phyloP scores from a whole-genome alignment of 2,888 invertebrate genomes.

The Polydesmus complanatus region DNA sequence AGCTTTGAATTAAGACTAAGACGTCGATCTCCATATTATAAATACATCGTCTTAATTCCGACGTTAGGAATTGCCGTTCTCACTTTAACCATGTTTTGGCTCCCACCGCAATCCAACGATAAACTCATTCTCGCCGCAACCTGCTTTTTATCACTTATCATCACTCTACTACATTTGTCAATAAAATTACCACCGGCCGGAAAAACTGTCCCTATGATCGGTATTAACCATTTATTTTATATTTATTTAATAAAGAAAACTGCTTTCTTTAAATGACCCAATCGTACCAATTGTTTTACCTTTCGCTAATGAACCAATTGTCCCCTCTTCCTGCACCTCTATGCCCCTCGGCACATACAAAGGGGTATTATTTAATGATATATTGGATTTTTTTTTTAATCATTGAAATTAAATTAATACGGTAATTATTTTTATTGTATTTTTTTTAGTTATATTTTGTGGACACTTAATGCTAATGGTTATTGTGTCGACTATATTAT shows the following conservation, averaged over 20 bases:
- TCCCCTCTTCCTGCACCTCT: too few species aligned
- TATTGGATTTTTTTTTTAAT: too few species aligned
- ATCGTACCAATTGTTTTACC: too few species aligned
- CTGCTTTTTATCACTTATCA: conserved; percentile 2
- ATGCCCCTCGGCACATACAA: too few species aligned
- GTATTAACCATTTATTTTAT: too few species aligned
- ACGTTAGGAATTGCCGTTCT: conserved; percentile 1
- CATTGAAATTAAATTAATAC: background rate
- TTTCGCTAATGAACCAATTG: too few species aligned
- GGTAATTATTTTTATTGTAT: background rate
- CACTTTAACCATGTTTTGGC: conserved; percentile 9
- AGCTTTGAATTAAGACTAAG: conserved; percentile 4
- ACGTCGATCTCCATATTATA: conserved; percentile 9
- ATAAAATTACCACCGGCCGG: conserved; percentile 15
- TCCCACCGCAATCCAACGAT: conserved; percentile 10
- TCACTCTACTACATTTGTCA: conserved; percentile 9
- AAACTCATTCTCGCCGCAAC: conserved; percentile 4
- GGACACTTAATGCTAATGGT: conserved; percentile 9
- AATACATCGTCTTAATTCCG: conserved; percentile 7
- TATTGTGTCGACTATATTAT: conserved; percentile 8
- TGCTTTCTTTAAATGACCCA: too few species aligned
- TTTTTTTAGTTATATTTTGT: conserved; percentile 9
- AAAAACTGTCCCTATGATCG: conserved; percentile 14
- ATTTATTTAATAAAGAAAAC: too few species aligned
- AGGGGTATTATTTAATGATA: too few species aligned